Conservation (phyloP, 2,888 invertebrate genomes). For the Lottia scabra region DNA sequence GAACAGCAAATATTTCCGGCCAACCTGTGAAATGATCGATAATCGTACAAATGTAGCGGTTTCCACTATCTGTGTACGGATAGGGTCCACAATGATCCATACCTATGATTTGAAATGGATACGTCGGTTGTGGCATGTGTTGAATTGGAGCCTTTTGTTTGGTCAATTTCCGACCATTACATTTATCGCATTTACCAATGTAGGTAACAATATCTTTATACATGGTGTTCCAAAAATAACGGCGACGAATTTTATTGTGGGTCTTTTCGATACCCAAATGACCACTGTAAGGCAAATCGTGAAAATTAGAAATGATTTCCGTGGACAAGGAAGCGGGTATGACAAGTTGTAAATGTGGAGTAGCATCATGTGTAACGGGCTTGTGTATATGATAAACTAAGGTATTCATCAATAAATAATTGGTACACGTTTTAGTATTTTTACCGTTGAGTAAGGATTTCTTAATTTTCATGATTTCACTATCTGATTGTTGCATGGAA, state of each 20-base stretch:
- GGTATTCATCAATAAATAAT: too few relatives aligned
- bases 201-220: neutral
- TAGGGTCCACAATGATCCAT: slow-evolving; percentile 7
- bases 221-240: slow-evolving; percentile 10
- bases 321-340: neutral
- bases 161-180: neutral
- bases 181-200: neutral
- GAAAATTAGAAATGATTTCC: neutral
- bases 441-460: too few relatives aligned
- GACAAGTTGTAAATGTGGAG: neutral
- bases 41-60: slow-evolving; percentile 8
- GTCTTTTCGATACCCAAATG: slow-evolving; percentile 8
- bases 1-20: slow-evolving; percentile 6
- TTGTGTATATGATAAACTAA: too few relatives aligned
- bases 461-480: neutral
- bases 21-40: slow-evolving; percentile 7
- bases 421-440: too few relatives aligned
- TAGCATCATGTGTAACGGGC: neutral
- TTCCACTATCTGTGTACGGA: neutral
- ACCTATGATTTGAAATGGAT: slow-evolving; percentile 9
- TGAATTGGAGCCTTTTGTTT: neutral
- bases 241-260: too few relatives aligned
- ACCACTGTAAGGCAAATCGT: neutral
- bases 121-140: neutral
- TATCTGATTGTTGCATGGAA: neutral